Base-by-base conservation (phyloP, 2,888 invertebrate genomes). In the Drosophila quinaria region DNA sequence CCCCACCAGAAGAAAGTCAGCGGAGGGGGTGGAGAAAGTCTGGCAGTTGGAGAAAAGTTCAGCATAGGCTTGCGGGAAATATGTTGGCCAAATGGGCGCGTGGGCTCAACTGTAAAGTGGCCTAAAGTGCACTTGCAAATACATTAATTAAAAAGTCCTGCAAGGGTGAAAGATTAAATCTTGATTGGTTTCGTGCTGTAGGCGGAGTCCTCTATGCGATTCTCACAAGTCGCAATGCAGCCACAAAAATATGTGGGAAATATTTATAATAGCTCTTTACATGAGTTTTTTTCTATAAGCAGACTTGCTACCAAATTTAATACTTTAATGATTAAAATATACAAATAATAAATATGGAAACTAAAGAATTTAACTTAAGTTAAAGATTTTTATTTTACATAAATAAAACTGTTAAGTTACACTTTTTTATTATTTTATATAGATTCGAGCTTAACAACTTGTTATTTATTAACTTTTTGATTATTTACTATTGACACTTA, bases 101-200 rank as follows among this genome's bases (percentile, higher is more conserved):
- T 42, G 50, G 41, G 42, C 22, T 41, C 17, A 41, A 17, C 79
- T 76, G 78, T 62, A 67, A 79, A 80, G 80, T 80, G 75, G 81
- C 60, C 85, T 63, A 81, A 82, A 85, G 82, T 79, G 84, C 82
- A 67, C 60, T 71, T 68, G 62, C 58, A 74, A 65, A 74, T 71
- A 55, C 67, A 71, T 71, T 78, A 64, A 77, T 78, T 78, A 74
- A 67, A 77, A 74, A 39, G 44, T 54, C 35, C 59, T 33, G 56
- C 62, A 66, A 62, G 63, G 64, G 44, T 65, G 62, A 66, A 62
- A 76, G 77, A 65, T 77, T 77, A 77, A 74, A 77, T 60, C 77
- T 69, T 76, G 68, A 76, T 76, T 71, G 75, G 68, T 64, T 61
- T 54, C 50, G 47, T 61, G 39, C 37, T 25, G 59, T 15, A 1